These are phyloP conservation scores for Rhinatrema bivittatum DNA, from an alignment of 2,797 vertebrate genomes.

Conservation along the genomic window DNA sequence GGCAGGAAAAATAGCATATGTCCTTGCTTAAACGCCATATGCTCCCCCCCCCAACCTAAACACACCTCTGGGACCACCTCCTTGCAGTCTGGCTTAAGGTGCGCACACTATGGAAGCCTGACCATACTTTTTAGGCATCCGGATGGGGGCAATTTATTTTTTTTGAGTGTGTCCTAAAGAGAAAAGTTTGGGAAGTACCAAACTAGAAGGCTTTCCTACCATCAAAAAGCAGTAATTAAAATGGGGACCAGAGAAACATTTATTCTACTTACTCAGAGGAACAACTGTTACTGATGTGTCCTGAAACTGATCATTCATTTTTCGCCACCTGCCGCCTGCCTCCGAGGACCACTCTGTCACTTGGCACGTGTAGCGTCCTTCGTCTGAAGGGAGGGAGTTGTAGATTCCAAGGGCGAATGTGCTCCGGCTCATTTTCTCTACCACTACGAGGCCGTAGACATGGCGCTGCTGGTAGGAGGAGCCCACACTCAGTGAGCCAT, in stretches of 20 bases:
- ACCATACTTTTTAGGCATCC: no score
- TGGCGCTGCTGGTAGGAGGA: conserved; percentile 38
- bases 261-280: conserved; percentile 32
- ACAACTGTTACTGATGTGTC: conserved; percentile 13
- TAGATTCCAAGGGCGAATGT: conserved; percentile 63
- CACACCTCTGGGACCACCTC: no score
- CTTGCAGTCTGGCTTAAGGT: no score
- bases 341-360: conserved; percentile 47
- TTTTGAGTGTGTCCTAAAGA: no score
- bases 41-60: no score
- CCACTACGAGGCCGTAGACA: conserved; percentile 40
- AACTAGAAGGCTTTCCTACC: no score
- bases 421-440: conserved; percentile 51
- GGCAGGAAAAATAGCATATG: no score
- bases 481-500: conserved; percentile 55
- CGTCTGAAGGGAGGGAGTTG: conserved; percentile 48
- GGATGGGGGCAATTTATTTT: no score
- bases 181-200: no score
- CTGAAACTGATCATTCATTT: background rate
- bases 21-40: no score
- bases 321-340: conserved; percentile 1
- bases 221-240: no score
- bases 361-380: conserved; percentile 65
- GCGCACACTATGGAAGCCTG: no score
- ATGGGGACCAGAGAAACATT: background rate